A percentile compares a stretch with the other conserved stretches of the same genome.
Evolutionary conservation across 2,797 vertebrate species (phyloP).

Genomic region (Propithecus perrieri): DNA sequence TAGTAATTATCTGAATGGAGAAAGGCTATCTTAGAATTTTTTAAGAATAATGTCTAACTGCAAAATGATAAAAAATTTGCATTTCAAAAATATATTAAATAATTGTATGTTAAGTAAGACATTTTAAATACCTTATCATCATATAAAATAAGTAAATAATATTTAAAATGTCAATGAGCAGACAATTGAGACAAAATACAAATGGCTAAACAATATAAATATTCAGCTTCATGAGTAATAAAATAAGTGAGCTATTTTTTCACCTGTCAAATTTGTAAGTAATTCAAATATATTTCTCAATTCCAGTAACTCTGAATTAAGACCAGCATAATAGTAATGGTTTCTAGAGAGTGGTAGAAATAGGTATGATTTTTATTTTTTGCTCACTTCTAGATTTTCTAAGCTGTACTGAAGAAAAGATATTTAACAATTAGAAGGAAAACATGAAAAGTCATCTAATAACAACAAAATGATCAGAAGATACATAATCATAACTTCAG

Average conservation of each 20-base stretch:
- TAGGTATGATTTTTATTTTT: not conserved
- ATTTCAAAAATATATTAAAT: not conserved
- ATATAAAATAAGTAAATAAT: not conserved
- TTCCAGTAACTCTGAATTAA: not conserved
- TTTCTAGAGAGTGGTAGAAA: not conserved
- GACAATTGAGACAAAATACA: conserved; percentile 34
- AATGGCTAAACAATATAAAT: conserved; percentile 25
- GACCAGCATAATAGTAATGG: not conserved
- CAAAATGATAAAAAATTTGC: not conserved
- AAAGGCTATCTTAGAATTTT: not conserved
- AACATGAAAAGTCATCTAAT: not conserved
- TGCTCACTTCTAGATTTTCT: conserved; percentile 27
- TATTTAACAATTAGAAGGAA: not conserved
- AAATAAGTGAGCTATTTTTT: not conserved
- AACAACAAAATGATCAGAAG: not conserved
- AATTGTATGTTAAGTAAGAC: not conserved
- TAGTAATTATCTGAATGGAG: not conserved
- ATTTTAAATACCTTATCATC: not conserved
- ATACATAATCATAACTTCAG: not conserved
- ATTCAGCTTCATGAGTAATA: not conserved
- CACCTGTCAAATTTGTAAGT: not conserved
- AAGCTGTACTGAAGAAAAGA: not conserved
- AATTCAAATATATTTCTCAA: not conserved
- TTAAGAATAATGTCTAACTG: not conserved
- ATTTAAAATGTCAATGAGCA: conserved; percentile 38